A percentile compares a stretch with the other conserved stretches of the same genome.
Evolutionary conservation across 2,113 vertebrate species (phyloP).

Genomic region (Percopsis transmontana): DNA sequence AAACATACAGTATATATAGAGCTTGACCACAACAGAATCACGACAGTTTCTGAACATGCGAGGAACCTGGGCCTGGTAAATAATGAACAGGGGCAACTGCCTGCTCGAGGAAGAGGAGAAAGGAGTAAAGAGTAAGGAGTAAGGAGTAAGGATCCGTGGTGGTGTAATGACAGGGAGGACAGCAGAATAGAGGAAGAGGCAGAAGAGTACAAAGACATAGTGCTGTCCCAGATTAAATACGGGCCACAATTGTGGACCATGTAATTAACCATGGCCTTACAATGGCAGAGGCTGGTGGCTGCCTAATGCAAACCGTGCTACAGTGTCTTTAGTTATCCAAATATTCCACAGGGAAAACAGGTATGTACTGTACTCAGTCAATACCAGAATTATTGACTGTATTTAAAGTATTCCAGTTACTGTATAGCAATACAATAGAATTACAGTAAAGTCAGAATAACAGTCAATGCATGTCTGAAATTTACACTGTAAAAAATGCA

Average conservation of each 20-base stretch:
- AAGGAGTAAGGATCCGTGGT: background rate
- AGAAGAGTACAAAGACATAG: slow-evolving; percentile 1
- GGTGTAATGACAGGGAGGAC: background rate
- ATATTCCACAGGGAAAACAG: background rate
- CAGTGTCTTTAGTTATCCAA: background rate
- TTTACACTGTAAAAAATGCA: background rate
- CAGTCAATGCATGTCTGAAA: background rate
- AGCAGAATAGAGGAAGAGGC: background rate
- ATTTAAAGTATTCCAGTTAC: background rate
- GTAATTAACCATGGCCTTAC: background rate
- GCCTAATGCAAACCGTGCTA: background rate
- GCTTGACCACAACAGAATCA: background rate
- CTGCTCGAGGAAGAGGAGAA: slow-evolving; percentile 1
- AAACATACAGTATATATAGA: background rate
- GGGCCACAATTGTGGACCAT: background rate
- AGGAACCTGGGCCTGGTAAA: background rate
- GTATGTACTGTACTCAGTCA: background rate
- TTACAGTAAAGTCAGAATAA: background rate
- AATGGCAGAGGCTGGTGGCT: background rate
- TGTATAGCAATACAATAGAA: background rate
- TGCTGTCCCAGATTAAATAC: background rate
- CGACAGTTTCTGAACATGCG: background rate
- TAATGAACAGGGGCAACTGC: background rate
- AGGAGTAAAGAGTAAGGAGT: too few relatives aligned
- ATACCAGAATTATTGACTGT: background rate